Percentiles rank a stretch among this genome's conserved stretches.
Evolutionary conservation across 2,113 vertebrate genomes (phyloP).

Genomic region (human (Homo sapiens)): DNA sequence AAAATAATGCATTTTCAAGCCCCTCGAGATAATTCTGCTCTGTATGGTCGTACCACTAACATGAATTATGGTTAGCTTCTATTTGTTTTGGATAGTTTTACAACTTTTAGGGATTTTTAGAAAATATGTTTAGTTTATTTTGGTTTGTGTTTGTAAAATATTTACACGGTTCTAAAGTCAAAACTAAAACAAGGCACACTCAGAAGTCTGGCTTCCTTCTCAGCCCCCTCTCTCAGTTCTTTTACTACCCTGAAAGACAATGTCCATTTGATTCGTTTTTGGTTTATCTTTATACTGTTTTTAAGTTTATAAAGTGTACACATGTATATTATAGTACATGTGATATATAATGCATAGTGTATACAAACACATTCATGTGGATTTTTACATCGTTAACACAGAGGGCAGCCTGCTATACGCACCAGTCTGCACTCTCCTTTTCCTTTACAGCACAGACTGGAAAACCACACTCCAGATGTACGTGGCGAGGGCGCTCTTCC

Average conservation of each 20-base stretch:
- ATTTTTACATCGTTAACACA: not conserved
- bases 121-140: not conserved
- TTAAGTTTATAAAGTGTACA: accelerated
- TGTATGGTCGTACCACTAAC: not conserved
- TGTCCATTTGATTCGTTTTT: not conserved
- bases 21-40: not conserved
- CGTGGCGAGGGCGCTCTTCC: not conserved
- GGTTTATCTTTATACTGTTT: not conserved
- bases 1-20: not conserved
- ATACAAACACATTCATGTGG: not conserved
- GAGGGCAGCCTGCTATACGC: not conserved
- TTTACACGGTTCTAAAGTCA: not conserved
- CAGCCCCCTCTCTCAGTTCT: not conserved
- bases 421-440: accelerated
- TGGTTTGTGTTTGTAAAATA: not conserved
- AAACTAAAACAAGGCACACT: not conserved
- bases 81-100: not conserved
- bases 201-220: not conserved
- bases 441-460: not conserved
- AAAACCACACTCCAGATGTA: not conserved
- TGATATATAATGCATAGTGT: not conserved
- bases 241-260: not conserved
- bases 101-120: not conserved
- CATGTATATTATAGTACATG: not conserved
- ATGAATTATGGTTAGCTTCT: not conserved